Evolutionary conservation across 1,140 invertebrate genomes (phyloP), one percentile per base, ranked within the genome.

Genomic region (Penaeus vannamei): DNA sequence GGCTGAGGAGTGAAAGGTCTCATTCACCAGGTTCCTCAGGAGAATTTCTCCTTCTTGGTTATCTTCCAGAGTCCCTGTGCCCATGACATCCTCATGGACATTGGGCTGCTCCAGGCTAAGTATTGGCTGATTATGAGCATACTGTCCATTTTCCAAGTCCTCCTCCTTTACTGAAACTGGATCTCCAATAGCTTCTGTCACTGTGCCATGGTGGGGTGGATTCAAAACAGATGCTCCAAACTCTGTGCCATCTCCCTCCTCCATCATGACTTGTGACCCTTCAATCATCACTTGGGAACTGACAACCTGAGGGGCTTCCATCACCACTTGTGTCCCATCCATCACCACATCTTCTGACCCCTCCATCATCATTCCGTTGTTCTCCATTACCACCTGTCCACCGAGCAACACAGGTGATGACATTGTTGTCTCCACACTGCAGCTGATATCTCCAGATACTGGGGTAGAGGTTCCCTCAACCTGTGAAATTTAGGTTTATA

Each of bases 91-190:
- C 53, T 53, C 53, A 53, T 53, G 53, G 53, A 53, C 17, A 23
- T 36, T 61, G 80, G 72, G 20, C 53, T 86, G 76, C 60, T 72
- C 82, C 22, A 89, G 72, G 26, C 82, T 76, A 2, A 84, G 61
- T 22, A 89, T 89, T 26, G 81, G 86, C 19, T 85, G 46, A 64
- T 89, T 89, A 19, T 89, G 87, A 29, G 72, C 82, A 64, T 89
- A 89, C 66, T 79, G 60, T n/a, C 32, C 77, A 29, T 84, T 72
- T 26, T 89, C 32, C 32, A 89, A 19, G 20, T 84, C 72, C 29
- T 89, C 87, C 60, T 89, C 66, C 36, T 89, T 89, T 14, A 89
- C 59, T 53, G 53, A 12, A 53, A 53, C 53, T 53, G 53, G 29
- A 84, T 84, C n/a, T 80, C 46, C 83, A 42, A 46, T 22, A 23